Conservation (phyloP, 2,888 invertebrate species). For the Hetaerina titia region DNA sequence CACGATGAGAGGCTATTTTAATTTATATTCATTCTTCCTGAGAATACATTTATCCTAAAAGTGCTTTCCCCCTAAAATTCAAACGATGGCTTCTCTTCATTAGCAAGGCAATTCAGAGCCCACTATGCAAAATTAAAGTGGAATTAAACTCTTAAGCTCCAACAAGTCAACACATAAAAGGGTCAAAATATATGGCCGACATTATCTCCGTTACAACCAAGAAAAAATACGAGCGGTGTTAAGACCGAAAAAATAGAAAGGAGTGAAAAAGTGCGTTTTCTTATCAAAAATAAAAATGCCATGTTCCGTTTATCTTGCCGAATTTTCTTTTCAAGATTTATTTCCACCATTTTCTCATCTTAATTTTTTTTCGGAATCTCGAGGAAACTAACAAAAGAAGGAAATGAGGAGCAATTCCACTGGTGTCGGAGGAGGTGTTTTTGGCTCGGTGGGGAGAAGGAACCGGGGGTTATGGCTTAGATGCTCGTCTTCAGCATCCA, state of each 20-base stretch:
- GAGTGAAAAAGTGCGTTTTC: background rate
- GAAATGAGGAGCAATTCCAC: background rate
- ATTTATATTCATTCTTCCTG: background rate
- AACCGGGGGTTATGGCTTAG: background rate
- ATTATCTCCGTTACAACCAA: background rate
- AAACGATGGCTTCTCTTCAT: background rate
- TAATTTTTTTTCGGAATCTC: background rate
- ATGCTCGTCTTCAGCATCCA: conserved; percentile 60
- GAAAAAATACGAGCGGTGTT: background rate
- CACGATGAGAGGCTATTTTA: background rate
- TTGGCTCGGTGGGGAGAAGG: background rate
- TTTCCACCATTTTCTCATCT: conserved; percentile 18
- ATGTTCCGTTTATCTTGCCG: conserved; percentile 30
- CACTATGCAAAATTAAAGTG: conserved; percentile 3
- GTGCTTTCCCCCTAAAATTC: background rate
- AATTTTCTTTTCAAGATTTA: background rate
- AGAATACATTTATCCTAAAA: background rate
- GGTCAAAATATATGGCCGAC: background rate
- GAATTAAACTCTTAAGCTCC: conserved; percentile 15
- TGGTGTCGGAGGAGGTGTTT: background rate
- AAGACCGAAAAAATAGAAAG: background rate
- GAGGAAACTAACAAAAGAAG: background rate
- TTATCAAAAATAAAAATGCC: conserved; percentile 22
- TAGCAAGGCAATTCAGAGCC: background rate
- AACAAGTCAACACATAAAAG: background rate